These are phyloP conservation scores for Saxidomus purpurata DNA, from an alignment of 1,140 invertebrate species.

Conservation along the genomic window DNA sequence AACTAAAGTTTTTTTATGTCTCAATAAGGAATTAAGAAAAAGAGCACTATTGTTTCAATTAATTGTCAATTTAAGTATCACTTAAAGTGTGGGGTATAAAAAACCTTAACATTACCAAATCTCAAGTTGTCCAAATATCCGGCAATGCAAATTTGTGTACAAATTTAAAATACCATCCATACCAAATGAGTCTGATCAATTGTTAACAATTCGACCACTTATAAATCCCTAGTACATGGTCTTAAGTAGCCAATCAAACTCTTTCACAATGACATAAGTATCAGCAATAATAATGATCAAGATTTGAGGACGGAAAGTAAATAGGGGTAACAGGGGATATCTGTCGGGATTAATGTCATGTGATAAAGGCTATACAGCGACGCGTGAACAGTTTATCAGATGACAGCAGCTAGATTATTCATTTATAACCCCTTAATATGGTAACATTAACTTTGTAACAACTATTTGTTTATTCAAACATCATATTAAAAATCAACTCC, in stretches of 20 bases:
- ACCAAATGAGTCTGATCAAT: conserved; percentile 46
- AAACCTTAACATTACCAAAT: conserved; percentile 34
- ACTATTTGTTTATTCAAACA: no score
- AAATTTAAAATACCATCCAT: conserved; percentile 57
- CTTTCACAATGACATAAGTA: conserved; percentile 58
- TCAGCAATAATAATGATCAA: conserved; percentile 52
- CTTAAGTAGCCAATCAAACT: conserved; percentile 56
- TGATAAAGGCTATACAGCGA: no score
- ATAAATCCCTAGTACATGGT: background rate
- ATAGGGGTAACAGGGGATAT: conserved; percentile 4
- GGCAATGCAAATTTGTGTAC: conserved; percentile 7
- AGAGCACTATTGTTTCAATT: conserved; percentile 21
- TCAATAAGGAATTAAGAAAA: background rate
- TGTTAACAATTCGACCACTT: conserved; percentile 47
- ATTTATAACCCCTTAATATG: no score
- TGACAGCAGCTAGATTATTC: no score
- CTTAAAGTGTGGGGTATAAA: conserved; percentile 3
- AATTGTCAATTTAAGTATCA: conserved; percentile 33
- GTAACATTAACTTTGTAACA: no score
- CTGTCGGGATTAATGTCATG: no score
- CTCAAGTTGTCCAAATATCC: conserved; percentile 30
- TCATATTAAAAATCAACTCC: no score
- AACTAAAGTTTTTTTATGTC: background rate
- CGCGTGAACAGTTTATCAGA: no score
- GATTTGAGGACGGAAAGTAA: conserved; percentile 5